Percentiles rank a stretch among this genome's conserved stretches.
Evolutionary conservation across 2,113 vertebrate species (phyloP).

Genomic region (Oncorhynchus mykiss): DNA sequence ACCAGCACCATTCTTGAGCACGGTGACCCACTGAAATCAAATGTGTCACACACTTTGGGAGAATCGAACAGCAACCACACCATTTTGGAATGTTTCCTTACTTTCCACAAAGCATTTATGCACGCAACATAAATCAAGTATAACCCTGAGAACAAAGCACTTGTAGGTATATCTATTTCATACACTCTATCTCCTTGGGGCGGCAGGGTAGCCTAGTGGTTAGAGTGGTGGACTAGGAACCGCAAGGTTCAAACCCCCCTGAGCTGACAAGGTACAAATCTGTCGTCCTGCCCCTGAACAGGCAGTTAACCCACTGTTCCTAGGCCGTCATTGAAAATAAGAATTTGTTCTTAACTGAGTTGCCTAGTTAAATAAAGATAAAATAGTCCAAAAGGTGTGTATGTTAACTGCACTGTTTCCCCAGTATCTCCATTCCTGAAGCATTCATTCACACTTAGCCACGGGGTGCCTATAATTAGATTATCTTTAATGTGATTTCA

Average conservation of each 20-base stretch:
- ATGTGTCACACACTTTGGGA: too few relatives aligned
- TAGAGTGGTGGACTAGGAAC: too few relatives aligned
- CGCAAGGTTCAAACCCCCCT: too few relatives aligned
- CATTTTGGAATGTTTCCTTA: background rate
- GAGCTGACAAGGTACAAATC: too few relatives aligned
- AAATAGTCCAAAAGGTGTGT: background rate
- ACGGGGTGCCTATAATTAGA: background rate
- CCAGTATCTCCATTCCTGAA: background rate
- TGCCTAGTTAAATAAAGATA: too few relatives aligned
- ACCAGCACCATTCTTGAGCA: background rate
- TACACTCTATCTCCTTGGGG: background rate
- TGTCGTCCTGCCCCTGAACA: too few relatives aligned
- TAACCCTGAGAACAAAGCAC: background rate
- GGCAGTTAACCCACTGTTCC: too few relatives aligned
- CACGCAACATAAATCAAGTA: too few relatives aligned
- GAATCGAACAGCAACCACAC: background rate
- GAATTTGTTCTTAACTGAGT: too few relatives aligned
- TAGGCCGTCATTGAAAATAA: too few relatives aligned
- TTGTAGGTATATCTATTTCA: background rate
- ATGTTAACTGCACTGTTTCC: background rate
- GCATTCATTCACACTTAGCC: conserved; percentile 2
- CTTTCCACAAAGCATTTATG: background rate
- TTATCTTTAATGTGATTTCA: background rate
- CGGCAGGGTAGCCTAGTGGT: too few relatives aligned
- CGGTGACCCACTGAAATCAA: background rate